Evolutionary conservation across 1,140 invertebrate species (phyloP).

Genomic region (Pseudomyrmex cubaensis): DNA sequence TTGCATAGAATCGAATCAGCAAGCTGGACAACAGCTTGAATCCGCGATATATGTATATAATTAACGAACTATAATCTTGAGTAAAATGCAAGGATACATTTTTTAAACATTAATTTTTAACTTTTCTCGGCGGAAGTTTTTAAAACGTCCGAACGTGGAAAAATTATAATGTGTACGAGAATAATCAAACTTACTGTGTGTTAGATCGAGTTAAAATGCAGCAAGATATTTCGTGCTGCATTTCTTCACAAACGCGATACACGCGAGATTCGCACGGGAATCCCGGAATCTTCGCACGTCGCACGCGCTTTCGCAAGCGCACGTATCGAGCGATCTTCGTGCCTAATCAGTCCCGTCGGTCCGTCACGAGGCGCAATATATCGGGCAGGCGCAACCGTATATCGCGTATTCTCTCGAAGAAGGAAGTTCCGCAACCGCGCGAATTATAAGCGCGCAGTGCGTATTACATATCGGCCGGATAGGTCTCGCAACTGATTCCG

Average conservation of each 20-base stretch:
- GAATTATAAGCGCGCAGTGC: conserved; percentile 11
- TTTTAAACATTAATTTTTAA: too few relatives aligned
- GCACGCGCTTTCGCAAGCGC: background rate
- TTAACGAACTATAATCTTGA: background rate
- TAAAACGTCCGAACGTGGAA: background rate
- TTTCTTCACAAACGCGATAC: too few relatives aligned
- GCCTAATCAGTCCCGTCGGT: background rate
- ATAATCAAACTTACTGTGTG: too few relatives aligned
- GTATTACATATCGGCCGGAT: conserved; percentile 65
- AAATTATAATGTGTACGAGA: background rate
- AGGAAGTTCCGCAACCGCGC: conserved; percentile 57
- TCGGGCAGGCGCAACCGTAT: conserved; percentile 11
- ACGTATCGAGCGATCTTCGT: background rate
- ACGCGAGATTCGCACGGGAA: background rate
- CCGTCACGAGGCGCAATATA: background rate
- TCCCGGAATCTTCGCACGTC: conserved; percentile 1
- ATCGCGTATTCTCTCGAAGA: conserved; percentile 30
- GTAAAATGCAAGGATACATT: too few relatives aligned
- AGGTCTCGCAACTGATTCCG: conserved; percentile 80
- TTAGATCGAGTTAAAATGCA: background rate
- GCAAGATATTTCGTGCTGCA: background rate
- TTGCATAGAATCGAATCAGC: conserved; percentile 44
- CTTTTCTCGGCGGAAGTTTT: background rate
- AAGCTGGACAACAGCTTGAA: conserved; percentile 23
- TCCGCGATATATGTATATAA: conserved; percentile 19